Base-by-base conservation (phyloP, 1,140 invertebrate species). In the Drosophila aff. region DNA sequence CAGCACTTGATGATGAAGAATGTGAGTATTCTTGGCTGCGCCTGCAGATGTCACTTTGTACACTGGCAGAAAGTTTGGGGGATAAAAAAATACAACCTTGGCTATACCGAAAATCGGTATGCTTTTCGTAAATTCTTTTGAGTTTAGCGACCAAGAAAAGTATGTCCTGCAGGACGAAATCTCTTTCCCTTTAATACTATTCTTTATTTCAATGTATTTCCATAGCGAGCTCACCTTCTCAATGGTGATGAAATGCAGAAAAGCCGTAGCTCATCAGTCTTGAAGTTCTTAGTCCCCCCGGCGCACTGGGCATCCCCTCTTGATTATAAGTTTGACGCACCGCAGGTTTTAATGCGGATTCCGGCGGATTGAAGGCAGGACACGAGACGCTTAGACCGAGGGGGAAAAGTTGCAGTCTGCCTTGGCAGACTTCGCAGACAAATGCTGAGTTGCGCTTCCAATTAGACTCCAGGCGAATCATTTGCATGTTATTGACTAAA, bases 401-500 rank as follows among this genome's bases (percentile, higher is more conserved):
- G 43, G 58, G 38, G 65, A 65, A 63, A 73, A 73, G 69, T 73
- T 73, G 69, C 69, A 74, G 71, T 73, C 69, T 61, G 46, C 33
- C 65, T 41, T 21, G n/a, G 36, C 33, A 33, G 64, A 59, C 46
- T 52, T 44, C 11, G 46, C 50, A 57, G 77, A 80, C 53, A 57
- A 57, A 60, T 75, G 59, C 59, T 78, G 75, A 78, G 76, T 78
- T 79, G 82, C 72, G 53, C 76, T 87, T 87, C 77, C 86, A 87
- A 87, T 87, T 87, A 87, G 83, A 78, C 76, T 55, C 65, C 52
- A 68, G 73, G 46, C 62, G 59, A 61, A 81, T 83, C 84, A 87
- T 87, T 87, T 87, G 84, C 84, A 87, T 87, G 81, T 89, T 87
- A 87, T 87, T 89, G 84, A 87, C 84, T 87, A 87, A 87, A 87